A percentile compares a stretch with the other conserved stretches of the same genome.
These are phyloP conservation scores for Paratilapia polleni DNA, from an alignment of 2,113 vertebrate species.

Conservation along the genomic window DNA sequence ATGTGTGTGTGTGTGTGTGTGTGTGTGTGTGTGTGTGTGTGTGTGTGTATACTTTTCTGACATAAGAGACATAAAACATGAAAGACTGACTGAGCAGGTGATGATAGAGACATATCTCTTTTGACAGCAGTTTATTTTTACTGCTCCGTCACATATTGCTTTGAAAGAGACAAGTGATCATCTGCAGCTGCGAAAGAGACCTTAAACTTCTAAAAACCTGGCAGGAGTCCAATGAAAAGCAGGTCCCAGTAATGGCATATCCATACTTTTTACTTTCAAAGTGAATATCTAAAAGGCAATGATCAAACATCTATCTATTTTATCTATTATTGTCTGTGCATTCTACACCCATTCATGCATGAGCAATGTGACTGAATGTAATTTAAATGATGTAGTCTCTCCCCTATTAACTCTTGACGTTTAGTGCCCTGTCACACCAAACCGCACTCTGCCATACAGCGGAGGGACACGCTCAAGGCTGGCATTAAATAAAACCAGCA, in stretches of 20 bases:
- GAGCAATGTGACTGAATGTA: constrained; percentile 18
- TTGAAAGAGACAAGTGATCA: constrained; percentile 31
- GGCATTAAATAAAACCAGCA: constrained; percentile 66
- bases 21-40: not conserved
- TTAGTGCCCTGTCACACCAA: constrained; percentile 44
- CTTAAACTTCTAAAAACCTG: constrained; percentile 28
- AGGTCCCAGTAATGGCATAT: not conserved
- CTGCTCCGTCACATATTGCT: constrained; percentile 13
- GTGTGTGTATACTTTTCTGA: constrained; percentile 11
- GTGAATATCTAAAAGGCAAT: constrained; percentile 30
- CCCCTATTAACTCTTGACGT: constrained; percentile 28
- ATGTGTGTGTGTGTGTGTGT: not conserved
- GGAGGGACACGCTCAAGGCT: constrained; percentile 42
- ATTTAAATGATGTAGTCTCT: constrained; percentile 42
- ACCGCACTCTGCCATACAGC: constrained; percentile 6
- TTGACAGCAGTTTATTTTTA: constrained; percentile 43
- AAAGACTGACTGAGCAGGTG: constrained; percentile 40
- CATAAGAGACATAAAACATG: constrained; percentile 22
- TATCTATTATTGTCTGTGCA: constrained; percentile 10
- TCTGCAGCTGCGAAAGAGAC: constrained; percentile 28
- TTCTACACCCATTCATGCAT: not conserved
- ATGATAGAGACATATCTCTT: constrained; percentile 28
- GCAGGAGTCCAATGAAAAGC: constrained; percentile 33
- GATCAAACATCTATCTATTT: constrained; percentile 17
- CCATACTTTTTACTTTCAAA: constrained; percentile 18